phyloP scores from a whole-genome alignment of 1,140 invertebrate genomes.

The Bicyclus anynana region DNA sequence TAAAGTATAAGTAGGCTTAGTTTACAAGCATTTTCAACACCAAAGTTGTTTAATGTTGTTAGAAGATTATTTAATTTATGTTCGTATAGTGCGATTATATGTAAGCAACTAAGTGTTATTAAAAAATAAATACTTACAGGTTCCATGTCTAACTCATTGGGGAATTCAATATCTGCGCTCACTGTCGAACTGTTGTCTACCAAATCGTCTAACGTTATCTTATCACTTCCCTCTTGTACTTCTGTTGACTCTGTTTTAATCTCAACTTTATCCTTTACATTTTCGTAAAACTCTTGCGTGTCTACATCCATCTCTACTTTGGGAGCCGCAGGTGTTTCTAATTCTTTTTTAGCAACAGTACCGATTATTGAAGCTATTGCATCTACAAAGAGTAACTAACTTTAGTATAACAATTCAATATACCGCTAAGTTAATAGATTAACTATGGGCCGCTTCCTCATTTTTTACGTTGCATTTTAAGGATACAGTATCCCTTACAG shows the following conservation, averaged over 20 bases:
- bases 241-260: neutral
- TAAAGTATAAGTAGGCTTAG: no score
- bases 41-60: no score
- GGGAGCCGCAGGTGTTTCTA: conserved; percentile 10
- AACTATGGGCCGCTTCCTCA: no score
- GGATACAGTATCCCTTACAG: no score
- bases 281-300: neutral
- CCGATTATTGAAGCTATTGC: conserved; percentile 65
- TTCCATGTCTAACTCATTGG: conserved; percentile 7
- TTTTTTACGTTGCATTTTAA: no score
- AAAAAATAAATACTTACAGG: conserved; percentile 11
- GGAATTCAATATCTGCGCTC: neutral
- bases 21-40: no score
- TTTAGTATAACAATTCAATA: neutral
- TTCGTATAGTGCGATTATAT: no score
- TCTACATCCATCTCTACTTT: conserved; percentile 7
- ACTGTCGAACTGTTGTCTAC: conserved; percentile 1
- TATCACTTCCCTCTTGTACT: conserved; percentile 1
- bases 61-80: no score
- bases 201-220: conserved; percentile 19
- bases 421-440: no score
- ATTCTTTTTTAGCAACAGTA: conserved; percentile 34
- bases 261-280: neutral
- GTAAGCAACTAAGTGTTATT: no score
- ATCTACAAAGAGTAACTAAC: conserved; percentile 30